Base-by-base conservation (phyloP, 2,113 vertebrate genomes). In the Malurus cyaneus region DNA sequence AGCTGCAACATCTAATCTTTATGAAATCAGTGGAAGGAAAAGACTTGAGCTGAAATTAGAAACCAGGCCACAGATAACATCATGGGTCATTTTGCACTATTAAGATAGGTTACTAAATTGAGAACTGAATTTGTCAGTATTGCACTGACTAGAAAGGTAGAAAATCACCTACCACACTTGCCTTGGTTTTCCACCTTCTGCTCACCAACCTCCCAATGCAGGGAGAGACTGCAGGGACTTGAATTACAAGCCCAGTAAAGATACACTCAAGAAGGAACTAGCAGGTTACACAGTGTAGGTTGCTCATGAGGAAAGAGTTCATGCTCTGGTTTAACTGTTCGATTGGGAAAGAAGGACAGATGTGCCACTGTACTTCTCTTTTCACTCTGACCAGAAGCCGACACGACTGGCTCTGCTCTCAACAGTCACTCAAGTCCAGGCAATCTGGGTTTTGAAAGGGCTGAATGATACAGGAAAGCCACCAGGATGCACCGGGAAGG, bases 41-140 rank as follows among this genome's bases (percentile, higher is more conserved):
- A 83, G 65, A 62, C 65, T 90, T 42, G 36, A 83, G 69, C 71
- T 77, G 77, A 80, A 92, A 83, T 88, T 93, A 90, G 95, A 92
- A 94, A 74, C 69, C 46, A 86, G 71, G 60, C 29, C 77, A 88
- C 64, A 66, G 92, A 90, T 82, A 85, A 67, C 50, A 96, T 85
- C 57, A 60, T 8, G 47, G 44, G 44, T 15, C 36, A 64, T 79
- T 94, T 11, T 89, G 28, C 57, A 28, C 76, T 79, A 84, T 72
- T 92, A 92, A 54, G 39, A 54, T 80, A 77, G 29, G 89, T 83
- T 92, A 73, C 89, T 61, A 76, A 28, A 70, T 31, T 83, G 53
- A 76, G 42, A 93, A 88, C 54, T 53, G 42, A 83, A 80, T 80
- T 90, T 77, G 39, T 54, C 71, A 70, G 21, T 64, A 31, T 41